Evolutionary conservation across 2,113 vertebrate species (phyloP), one percentile per base, ranked within the genome.

Genomic region (Aegotheles bennettii): DNA sequence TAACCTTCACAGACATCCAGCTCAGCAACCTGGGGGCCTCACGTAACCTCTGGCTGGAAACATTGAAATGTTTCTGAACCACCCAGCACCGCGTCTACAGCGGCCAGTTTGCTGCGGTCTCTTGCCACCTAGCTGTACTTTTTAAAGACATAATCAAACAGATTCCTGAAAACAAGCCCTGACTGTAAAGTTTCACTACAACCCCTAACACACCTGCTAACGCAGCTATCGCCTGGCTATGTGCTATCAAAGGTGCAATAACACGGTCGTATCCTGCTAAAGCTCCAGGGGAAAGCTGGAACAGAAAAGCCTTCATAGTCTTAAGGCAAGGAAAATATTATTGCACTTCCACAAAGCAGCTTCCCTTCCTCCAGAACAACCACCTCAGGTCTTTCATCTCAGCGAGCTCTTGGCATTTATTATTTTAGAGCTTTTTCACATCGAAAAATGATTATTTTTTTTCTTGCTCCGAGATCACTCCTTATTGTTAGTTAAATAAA

Each of bases 301-400:
- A 97, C 96, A 96, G 96, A 97, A 96, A 94, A 96, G 92, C 94
- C 94, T 96, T 97, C 94, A 97, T 35, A 84, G 95, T 94, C 88
- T 90, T 86, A 90, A 94, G 95, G 92, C 85, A 97, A 95, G 95
- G 88, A 95, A 97, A 95, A 97, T 96, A 97, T 97, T 97, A 95
- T 96, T 96, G 83, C 83, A 89, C 92, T 97, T 96, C 88, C 85
- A 96, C 86, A 96, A 90, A 96, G 95, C 88, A 94, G 88, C 93
- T 96, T 96, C 83, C 61, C 48, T 95, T 97, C 95, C 93, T 93
- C 83, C 94, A 94, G 85, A 74, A 51, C 86, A 96, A 75, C 94
- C 79, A 96, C 93, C 83, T 97, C 90, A 90, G 64, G 90, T 84
- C 93, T 96, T 95, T 97, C 83, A 96, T 96, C 95, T 87, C 88